These are phyloP conservation scores for Leguminivora glycinivorella DNA, from an alignment of 1,140 invertebrate genomes.

Conservation along the genomic window DNA sequence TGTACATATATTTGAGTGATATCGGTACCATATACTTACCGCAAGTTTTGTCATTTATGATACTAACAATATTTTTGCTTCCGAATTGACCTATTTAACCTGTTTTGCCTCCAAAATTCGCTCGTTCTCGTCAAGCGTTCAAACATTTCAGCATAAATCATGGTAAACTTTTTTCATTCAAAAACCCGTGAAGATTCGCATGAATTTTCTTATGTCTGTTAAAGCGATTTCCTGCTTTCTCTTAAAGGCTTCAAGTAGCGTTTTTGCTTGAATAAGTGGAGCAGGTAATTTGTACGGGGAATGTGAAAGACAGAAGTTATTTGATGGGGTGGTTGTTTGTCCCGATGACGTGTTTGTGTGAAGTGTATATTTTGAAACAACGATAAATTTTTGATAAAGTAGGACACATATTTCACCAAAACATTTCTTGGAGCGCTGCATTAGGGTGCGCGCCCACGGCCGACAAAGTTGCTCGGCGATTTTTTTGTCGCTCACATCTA, in stretches of 20 bases:
- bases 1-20: too few species aligned
- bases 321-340: background rate
- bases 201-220: background rate
- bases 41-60: too few species aligned
- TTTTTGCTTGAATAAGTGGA: background rate
- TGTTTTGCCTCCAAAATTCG: too few species aligned
- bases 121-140: background rate
- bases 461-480: too few species aligned
- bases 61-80: too few species aligned
- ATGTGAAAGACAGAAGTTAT: background rate
- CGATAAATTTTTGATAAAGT: background rate
- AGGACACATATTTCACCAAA: too few species aligned
- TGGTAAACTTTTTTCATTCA: slow-evolving; percentile 18
- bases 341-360: background rate
- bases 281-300: background rate
- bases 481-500: too few species aligned
- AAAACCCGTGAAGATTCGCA: slow-evolving; percentile 14
- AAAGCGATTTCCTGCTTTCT: background rate
- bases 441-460: too few species aligned
- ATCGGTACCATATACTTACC: too few species aligned
- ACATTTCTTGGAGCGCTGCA: too few species aligned
- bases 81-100: too few species aligned
- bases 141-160: slow-evolving; percentile 2
- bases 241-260: background rate
- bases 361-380: background rate